phyloP scores from a whole-genome alignment of 2,113 vertebrate genomes.

The Dipodomys spectabilis region DNA sequence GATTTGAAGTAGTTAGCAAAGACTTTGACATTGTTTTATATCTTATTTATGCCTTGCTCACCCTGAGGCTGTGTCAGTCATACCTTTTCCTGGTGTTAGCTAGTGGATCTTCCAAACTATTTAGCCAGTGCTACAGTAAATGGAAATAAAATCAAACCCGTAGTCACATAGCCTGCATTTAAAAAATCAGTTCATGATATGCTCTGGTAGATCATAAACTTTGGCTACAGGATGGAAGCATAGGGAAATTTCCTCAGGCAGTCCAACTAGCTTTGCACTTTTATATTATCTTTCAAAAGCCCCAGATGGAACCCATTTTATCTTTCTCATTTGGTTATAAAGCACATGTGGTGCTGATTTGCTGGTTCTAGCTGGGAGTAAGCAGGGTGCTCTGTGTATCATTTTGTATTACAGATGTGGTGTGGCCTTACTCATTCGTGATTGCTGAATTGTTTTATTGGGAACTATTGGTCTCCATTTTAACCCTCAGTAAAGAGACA shows the following conservation, averaged over 20 bases:
- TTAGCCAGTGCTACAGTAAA: not conserved
- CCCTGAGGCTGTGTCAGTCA: not conserved
- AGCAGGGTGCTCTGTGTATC: not conserved
- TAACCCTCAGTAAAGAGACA: not conserved
- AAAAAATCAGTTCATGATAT: not conserved
- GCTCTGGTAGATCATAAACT: conserved; percentile 1
- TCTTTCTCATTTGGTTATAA: conserved; percentile 25
- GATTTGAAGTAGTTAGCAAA: not conserved
- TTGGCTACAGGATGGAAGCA: not conserved
- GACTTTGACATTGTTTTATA: not conserved
- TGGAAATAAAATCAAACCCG: conserved; percentile 12
- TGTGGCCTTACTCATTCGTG: not conserved
- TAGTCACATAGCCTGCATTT: not conserved
- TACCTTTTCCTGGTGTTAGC: not conserved
- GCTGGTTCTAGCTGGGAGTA: not conserved
- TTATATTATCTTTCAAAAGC: not conserved
- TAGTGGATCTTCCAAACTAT: not conserved
- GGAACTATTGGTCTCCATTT: conserved; percentile 8
- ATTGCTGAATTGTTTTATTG: conserved; percentile 11
- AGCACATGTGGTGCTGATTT: not conserved
- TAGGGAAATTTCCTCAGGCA: not conserved
- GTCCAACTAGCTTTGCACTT: conserved; percentile 24
- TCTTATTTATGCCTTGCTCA: not conserved
- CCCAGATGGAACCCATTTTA: conserved; percentile 29
- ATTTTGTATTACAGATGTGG: not conserved